Conservation (phyloP, 2,888 invertebrate species). For the Cephus rjabovi region DNA sequence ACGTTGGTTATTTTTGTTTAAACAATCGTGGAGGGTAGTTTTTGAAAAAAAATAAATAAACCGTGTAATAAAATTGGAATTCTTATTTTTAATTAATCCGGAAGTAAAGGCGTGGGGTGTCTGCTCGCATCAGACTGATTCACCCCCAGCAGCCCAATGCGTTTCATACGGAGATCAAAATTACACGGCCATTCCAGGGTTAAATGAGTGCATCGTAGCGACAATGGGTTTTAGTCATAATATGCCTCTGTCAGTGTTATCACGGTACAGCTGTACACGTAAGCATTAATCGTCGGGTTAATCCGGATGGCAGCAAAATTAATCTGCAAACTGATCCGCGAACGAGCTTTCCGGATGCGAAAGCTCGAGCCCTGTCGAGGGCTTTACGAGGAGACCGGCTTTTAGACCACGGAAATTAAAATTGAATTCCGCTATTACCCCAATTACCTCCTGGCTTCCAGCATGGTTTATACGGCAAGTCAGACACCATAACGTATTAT, state of each 20-base stretch:
- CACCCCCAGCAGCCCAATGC: too few species aligned
- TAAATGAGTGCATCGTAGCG: not conserved
- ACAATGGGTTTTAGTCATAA: not conserved
- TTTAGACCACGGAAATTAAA: not conserved
- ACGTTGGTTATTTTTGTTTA: not conserved
- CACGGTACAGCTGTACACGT: not conserved
- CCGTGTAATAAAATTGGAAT: not conserved
- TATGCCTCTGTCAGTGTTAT: not conserved
- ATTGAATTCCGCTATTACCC: not conserved
- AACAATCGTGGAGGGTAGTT: not conserved
- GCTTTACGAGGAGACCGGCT: not conserved
- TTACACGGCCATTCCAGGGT: not conserved
- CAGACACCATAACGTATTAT: not conserved
- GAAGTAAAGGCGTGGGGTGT: too few species aligned
- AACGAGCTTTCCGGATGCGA: not conserved
- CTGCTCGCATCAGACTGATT: too few species aligned
- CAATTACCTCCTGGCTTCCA: not conserved
- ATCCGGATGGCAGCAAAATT: not conserved
- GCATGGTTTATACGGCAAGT: not conserved
- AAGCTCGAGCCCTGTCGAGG: not conserved
- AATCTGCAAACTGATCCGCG: not conserved
- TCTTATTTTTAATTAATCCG: not conserved
- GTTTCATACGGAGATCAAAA: too few species aligned
- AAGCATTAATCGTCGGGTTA: not conserved
- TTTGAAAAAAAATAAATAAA: not conserved